Evolutionary conservation across 1,140 invertebrate species (phyloP).

Genomic region (Phocides pigmalion): DNA sequence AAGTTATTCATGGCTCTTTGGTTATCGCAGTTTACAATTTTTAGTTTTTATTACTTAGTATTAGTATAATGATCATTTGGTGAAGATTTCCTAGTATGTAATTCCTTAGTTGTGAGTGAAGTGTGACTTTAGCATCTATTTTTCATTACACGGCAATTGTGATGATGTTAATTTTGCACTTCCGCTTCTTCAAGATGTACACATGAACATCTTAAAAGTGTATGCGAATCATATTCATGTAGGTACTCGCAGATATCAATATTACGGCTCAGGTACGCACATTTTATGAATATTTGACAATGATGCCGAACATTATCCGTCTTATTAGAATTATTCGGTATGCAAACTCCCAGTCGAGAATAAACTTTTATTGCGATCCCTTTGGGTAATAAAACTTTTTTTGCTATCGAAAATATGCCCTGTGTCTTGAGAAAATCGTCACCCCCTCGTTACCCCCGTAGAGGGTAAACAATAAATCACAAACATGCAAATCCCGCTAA

Average conservation of each 20-base stretch:
- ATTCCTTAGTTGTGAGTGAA: no score
- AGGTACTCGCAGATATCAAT: no score
- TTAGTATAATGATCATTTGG: no score
- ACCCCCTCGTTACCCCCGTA: conserved; percentile 33
- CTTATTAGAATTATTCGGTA: conserved; percentile 30
- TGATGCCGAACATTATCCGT: conserved; percentile 16
- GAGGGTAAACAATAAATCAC: conserved; percentile 76
- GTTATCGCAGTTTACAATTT: not conserved
- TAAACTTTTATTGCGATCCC: conserved; percentile 53
- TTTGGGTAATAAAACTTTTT: conserved; percentile 48
- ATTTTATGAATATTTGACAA: conserved; percentile 30
- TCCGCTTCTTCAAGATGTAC: no score
- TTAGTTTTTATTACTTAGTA: no score
- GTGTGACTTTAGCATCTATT: no score
- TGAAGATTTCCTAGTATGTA: no score
- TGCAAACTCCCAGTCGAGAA: conserved; percentile 37
- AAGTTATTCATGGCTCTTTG: conserved; percentile 7
- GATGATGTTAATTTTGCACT: no score
- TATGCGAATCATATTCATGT: no score
- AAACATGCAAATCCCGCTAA: conserved; percentile 82
- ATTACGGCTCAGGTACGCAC: conserved; percentile 1
- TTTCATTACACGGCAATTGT: no score
- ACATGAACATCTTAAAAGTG: no score
- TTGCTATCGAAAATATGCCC: conserved; percentile 53
- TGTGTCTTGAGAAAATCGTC: conserved; percentile 5